Evolutionary conservation across 2,113 vertebrate species (phyloP), one percentile per base, ranked within the genome.

Genomic region (Pseudorhombus dupliciocellatus): DNA sequence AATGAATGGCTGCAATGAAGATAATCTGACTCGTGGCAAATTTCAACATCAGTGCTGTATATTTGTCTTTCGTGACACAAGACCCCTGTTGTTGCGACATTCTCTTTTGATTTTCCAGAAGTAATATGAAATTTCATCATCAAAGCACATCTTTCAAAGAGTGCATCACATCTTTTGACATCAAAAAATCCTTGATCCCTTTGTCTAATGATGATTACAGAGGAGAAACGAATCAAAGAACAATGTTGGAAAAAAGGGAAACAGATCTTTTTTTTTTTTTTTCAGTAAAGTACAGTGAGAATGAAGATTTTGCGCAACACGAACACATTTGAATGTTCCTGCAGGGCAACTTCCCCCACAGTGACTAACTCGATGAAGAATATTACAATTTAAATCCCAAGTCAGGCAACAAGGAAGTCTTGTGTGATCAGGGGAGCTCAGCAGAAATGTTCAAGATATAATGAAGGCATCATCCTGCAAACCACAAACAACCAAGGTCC

Each of bases 111-210:
- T 69, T 89, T 90, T 82, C 83, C 80, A 84, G 42, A 79, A 63
- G 62, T 81, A 82, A 87, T 82, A 70, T 62, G 37, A 87, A 75
- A 80, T 91, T 79, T 87, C 86, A 85, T 90, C 89, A 91, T 89
- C 84, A 88, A 90, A 90, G 86, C 66, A 50, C 61, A 73, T 70
- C 48, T 68, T 71, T 80, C 77, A 78, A 59, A 83, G 24, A 63
- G 70, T 28, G 51, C 66, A 68, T 80, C 67, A 53, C 28, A 68
- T 26, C 66, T 40, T 71, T 62, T 64, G 79, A 73, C 76, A 73
- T 69, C 15, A 46, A 76, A 79, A 75, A 81, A 66, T 79, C 76
- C 71, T 59, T 77, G 70, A 80, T 84, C 69, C 42, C 54, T 63
- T 69, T 60, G 14, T 57, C 72, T 60, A 74, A 70, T 73, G 42